Base-by-base conservation (phyloP, 2,113 vertebrate genomes). In the Paedocypris sp. region DNA sequence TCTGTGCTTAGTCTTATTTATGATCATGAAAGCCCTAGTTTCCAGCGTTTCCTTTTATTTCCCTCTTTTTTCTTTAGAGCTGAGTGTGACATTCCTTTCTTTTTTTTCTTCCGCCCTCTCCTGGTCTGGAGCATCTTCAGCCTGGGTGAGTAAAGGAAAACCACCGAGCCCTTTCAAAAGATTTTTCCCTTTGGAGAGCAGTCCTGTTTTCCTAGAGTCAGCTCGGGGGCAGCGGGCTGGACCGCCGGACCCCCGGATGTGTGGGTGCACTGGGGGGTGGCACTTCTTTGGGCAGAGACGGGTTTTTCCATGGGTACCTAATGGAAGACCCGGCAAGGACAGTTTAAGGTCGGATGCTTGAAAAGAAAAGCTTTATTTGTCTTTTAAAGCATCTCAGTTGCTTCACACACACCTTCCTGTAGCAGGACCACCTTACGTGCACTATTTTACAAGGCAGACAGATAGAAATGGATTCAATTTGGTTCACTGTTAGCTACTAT, bases 241-340 rank as follows among this genome's bases (percentile, higher is more conserved):
- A 77, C 88, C 84, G 75, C 88, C 84, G 75, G 91, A 85, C 82
- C 91, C 91, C 70, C 80, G 82, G 80, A 87, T 77, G 67, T 77
- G 77, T 75, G 88, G 91, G 72, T 81, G 85, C 71, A 78, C 90
- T 79, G 90, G 80, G 90, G 89, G 80, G 89, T 86, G 80, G 88
- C 79, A 71, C 89, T 87, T 85, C 91, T 87, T 90, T 92, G 87
- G 76, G 88, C 66, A 66, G 85, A 81, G 82, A 84, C 86, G 83
- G 86, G 88, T 87, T 91, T 93, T 86, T 92, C 93, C 77, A 86
- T 79, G 77, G 89, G 92, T 86, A 96, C 93, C 94, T 98, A 90
- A 81, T 87, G 83, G 82, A 75, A 86, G 78, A 87, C 79, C 82
- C 83, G 83, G 80, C 86, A 77, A 82, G 79, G 81, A 86, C 80